Evolutionary conservation across 2,888 invertebrate species (phyloP).

Genomic region (Arge pagana): DNA sequence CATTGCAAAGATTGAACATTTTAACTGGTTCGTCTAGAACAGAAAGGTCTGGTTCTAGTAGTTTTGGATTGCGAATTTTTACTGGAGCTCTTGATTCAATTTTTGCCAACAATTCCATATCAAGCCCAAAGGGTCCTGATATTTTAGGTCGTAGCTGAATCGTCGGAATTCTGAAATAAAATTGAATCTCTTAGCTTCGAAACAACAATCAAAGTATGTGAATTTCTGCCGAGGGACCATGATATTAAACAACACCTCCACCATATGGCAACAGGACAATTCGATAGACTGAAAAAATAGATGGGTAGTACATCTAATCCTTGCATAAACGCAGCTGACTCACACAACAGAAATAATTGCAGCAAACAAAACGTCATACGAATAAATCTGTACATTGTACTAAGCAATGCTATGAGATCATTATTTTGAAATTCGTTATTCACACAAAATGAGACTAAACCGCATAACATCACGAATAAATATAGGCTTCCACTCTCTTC

Average conservation of each 20-base stretch:
- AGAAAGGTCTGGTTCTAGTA: slow-evolving; percentile 51
- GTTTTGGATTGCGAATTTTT: slow-evolving; percentile 52
- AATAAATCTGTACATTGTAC: slow-evolving; percentile 9
- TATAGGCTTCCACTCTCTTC: too few species aligned
- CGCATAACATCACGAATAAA: too few species aligned
- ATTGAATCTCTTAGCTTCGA: background rate
- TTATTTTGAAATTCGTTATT: too few species aligned
- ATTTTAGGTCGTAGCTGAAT: slow-evolving; percentile 44
- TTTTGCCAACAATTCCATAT: slow-evolving; percentile 72
- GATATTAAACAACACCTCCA: too few species aligned
- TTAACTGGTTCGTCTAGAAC: slow-evolving; percentile 44
- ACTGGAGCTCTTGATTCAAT: slow-evolving; percentile 63
- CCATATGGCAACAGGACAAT: too few species aligned
- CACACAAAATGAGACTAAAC: too few species aligned
- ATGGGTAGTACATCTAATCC: too few species aligned
- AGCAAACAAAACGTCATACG: slow-evolving; percentile 1
- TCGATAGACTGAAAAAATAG: too few species aligned
- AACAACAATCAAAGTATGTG: too few species aligned
- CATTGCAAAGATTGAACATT: slow-evolving; percentile 2
- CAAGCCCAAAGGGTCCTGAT: slow-evolving; percentile 78
- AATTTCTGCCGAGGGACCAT: too few species aligned
- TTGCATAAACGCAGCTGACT: too few species aligned
- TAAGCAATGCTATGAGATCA: too few species aligned
- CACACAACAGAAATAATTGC: background rate
- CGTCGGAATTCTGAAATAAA: slow-evolving; percentile 8